Percentiles rank a stretch among this genome's conserved stretches.
These are phyloP conservation scores for Protophormia terraenovae DNA, from an alignment of 2,888 invertebrate species.

Conservation along the genomic window DNA sequence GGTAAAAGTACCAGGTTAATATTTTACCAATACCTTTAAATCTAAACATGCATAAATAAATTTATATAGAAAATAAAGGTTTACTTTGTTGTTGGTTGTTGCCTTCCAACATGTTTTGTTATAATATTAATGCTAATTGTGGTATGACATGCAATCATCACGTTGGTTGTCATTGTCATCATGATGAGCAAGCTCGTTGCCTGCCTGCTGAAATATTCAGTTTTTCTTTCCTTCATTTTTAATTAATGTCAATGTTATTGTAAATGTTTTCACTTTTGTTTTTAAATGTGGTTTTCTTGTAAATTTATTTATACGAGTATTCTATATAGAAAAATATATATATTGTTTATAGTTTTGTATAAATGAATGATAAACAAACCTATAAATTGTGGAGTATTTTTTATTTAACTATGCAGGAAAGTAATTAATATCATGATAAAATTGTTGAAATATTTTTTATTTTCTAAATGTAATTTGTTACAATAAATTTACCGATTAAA, in stretches of 20 bases:
- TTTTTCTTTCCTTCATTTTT: conserved; percentile 16
- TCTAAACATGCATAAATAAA: neutral
- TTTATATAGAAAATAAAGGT: neutral
- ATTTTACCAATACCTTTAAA: conserved; percentile 12
- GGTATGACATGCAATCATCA: conserved; percentile 62
- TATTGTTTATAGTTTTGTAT: conserved; percentile 3
- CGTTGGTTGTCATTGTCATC: conserved; percentile 47
- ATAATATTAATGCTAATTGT: conserved; percentile 61
- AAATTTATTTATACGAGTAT: neutral
- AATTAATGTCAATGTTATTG: conserved; percentile 63
- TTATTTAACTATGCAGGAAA: neutral
- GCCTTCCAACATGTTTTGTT: neutral
- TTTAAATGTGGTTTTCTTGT: conserved; percentile 46
- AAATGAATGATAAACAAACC: conserved; percentile 28
- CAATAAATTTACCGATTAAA: neutral
- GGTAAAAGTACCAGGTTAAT: neutral
- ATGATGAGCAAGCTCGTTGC: neutral
- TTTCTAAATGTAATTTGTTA: neutral
- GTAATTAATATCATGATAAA: conserved; percentile 27
- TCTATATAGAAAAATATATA: neutral
- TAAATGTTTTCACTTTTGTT: conserved; percentile 51
- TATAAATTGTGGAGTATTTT: conserved; percentile 30
- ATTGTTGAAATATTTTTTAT: neutral
- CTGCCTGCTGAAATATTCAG: conserved; percentile 3
- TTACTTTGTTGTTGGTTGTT: neutral